Evolutionary conservation across 2,888 invertebrate genomes (phyloP).

Genomic region (Colletes collaris): DNA sequence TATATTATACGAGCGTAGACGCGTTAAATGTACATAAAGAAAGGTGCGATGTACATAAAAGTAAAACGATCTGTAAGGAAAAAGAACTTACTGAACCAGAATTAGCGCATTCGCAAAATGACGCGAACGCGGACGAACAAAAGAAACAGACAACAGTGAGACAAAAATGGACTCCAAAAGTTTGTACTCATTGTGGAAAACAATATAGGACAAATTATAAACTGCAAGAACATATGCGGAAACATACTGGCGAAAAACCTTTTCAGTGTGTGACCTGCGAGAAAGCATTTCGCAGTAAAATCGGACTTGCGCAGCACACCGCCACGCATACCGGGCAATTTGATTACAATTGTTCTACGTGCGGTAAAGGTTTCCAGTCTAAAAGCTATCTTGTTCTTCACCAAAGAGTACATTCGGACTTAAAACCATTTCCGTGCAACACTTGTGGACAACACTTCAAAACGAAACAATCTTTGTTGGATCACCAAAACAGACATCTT

Average conservation of each 20-base stretch:
- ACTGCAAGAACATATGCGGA: constrained; percentile 85
- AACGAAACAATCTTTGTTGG: constrained; percentile 85
- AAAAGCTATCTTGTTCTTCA: constrained; percentile 86
- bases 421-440: constrained; percentile 85
- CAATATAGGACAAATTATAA: constrained; percentile 86
- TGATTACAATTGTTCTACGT: constrained; percentile 85
- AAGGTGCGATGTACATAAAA: constrained; percentile 70
- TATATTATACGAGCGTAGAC: constrained; percentile 83
- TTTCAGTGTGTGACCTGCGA: constrained; percentile 85
- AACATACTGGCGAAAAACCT: constrained; percentile 86
- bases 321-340: constrained; percentile 86
- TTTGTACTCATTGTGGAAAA: constrained; percentile 85
- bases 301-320: constrained; percentile 85
- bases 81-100: constrained; percentile 48
- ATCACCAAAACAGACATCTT: constrained; percentile 86
- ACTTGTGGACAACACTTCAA: constrained; percentile 86
- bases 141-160: constrained; percentile 77
- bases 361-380: constrained; percentile 86
- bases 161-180: constrained; percentile 83
- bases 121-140: constrained; percentile 51
- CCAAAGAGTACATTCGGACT: constrained; percentile 86
- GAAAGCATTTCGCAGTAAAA: constrained; percentile 86
- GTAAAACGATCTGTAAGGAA: constrained; percentile 49
- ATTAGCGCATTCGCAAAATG: constrained; percentile 30
- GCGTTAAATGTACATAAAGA: constrained; percentile 80